Evolutionary conservation across 2,888 invertebrate genomes (phyloP).

Genomic region (Panzeria rudis): DNA sequence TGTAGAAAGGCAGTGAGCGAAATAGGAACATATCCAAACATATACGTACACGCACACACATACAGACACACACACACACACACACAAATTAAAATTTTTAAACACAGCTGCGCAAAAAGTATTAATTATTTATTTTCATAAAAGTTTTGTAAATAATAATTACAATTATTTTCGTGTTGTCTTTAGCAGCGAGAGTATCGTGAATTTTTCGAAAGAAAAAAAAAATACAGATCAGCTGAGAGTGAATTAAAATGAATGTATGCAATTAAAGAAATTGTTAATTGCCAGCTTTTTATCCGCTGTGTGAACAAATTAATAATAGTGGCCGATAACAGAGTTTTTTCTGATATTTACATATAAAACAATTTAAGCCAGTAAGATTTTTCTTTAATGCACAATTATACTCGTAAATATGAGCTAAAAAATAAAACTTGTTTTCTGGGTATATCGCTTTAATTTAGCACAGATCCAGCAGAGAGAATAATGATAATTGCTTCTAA

Average conservation of each 20-base stretch:
- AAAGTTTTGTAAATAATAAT: constrained; percentile 27
- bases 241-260: constrained; percentile 17
- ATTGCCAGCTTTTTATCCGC: neutral
- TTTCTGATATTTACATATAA: neutral
- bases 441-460: no score
- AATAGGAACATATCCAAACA: neutral
- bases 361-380: no score
- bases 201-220: neutral
- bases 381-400: no score
- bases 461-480: no score
- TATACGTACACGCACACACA: neutral
- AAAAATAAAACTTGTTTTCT: no score
- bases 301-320: neutral
- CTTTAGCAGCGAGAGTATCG: neutral
- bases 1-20: no score
- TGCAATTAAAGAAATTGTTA: constrained; percentile 20
- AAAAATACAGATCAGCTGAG: neutral
- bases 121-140: constrained; percentile 12
- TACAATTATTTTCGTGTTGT: constrained; percentile 11
- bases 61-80: neutral
- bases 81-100: neutral
- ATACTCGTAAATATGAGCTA: no score
- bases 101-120: constrained; percentile 22
- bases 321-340: neutral
- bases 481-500: no score